These are phyloP conservation scores for Pemphredon lugubris DNA, from an alignment of 2,888 invertebrate species.

Conservation along the genomic window DNA sequence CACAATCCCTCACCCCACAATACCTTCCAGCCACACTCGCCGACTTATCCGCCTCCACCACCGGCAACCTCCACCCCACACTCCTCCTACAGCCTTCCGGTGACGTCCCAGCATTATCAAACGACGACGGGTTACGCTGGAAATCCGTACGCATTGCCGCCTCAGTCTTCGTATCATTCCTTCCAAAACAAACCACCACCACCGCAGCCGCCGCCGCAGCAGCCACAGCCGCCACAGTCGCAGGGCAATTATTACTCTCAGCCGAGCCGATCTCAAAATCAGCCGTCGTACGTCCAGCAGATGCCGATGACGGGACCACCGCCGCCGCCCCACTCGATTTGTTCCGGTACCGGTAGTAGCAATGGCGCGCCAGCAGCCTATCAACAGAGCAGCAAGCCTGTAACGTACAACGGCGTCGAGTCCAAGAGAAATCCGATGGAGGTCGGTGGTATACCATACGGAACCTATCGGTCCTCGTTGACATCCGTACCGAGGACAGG, in stretches of 20 bases:
- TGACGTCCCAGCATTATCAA: conserved; percentile 82
- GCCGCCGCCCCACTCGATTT: conserved; percentile 54
- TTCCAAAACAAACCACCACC: conserved; percentile 73
- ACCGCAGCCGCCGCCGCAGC: no score
- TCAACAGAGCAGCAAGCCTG: conserved; percentile 64
- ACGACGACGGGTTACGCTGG: conserved; percentile 70
- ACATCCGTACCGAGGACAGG: conserved; percentile 63
- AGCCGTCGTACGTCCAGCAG: conserved; percentile 64
- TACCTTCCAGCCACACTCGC: conserved; percentile 82
- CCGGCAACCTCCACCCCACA: conserved; percentile 83
- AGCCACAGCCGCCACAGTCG: conserved; percentile 60
- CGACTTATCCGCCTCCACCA: conserved; percentile 81
- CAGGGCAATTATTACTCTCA: conserved; percentile 68
- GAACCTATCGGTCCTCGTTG: conserved; percentile 65
- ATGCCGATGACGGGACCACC: conserved; percentile 46
- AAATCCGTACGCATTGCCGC: conserved; percentile 78
- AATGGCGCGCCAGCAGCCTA: conserved; percentile 56
- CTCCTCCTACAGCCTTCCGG: conserved; percentile 75
- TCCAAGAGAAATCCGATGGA: conserved; percentile 66
- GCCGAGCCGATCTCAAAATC: conserved; percentile 60
- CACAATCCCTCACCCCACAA: conserved; percentile 76
- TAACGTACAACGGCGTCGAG: conserved; percentile 73
- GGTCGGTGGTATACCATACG: conserved; percentile 54
- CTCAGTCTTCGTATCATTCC: conserved; percentile 77
- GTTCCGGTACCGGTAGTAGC: conserved; percentile 36